phyloP scores from a whole-genome alignment of 35 echinoderm and acorn worm species.

The Apostichopus parvimensis region DNA sequence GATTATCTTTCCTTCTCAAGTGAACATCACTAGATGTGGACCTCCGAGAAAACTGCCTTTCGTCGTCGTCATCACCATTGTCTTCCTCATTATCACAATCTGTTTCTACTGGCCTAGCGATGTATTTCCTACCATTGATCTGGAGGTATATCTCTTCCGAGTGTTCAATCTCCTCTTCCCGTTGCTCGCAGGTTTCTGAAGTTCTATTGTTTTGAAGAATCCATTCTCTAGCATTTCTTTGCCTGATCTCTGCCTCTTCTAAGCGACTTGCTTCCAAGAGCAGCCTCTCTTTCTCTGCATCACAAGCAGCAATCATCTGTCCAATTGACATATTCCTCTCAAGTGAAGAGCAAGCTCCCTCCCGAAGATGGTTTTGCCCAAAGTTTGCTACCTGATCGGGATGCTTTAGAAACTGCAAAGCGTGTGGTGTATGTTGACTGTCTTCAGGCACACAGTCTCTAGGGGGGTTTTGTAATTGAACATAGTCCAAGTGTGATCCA shows the following conservation, averaged over 20 bases:
- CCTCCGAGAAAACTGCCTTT: background rate
- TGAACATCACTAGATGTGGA: background rate
- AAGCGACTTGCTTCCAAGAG: background rate
- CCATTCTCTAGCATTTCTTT: background rate
- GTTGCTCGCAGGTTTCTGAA: background rate
- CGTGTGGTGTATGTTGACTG: background rate
- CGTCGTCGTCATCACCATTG: background rate
- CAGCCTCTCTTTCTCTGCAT: conserved; percentile 4
- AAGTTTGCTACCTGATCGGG: background rate
- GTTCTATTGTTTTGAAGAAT: background rate
- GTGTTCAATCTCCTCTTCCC: background rate
- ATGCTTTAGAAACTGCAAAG: conserved; percentile 20
- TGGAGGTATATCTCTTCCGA: conserved; percentile 44
- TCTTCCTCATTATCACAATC: background rate
- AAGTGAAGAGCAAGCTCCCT: background rate
- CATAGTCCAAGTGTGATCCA: background rate
- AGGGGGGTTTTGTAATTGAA: background rate
- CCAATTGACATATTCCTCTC: background rate
- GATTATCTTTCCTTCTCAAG: background rate
- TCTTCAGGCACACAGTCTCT: background rate
- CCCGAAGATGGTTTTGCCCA: background rate
- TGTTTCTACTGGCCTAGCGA: conserved; percentile 45
- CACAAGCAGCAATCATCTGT: background rate
- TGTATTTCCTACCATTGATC: conserved; percentile 45
- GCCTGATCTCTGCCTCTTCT: background rate